These are phyloP conservation scores for Enteromius thamalakanensis DNA, from an alignment of 2,797 vertebrate genomes.

Conservation along the genomic window DNA sequence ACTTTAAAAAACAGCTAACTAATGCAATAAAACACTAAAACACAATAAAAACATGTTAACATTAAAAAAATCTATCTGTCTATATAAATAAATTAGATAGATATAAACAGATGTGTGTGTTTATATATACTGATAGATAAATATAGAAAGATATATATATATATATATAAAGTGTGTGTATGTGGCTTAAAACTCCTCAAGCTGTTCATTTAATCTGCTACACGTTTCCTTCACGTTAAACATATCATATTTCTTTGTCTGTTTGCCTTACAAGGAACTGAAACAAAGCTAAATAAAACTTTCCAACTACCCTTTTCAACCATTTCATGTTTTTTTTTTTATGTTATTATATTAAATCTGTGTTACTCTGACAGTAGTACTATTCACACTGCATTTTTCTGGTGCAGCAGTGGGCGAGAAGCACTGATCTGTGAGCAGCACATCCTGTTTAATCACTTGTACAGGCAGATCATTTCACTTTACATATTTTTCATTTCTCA, in stretches of 20 bases:
- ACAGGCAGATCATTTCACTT: background rate
- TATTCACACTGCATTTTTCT: background rate
- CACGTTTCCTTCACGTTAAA: background rate
- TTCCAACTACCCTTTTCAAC: background rate
- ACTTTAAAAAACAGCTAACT: too few relatives aligned
- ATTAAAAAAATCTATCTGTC: too few relatives aligned
- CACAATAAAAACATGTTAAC: too few relatives aligned
- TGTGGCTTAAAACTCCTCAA: background rate
- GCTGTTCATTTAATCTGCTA: background rate
- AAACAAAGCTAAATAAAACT: constrained; percentile 7
- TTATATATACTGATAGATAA: too few relatives aligned
- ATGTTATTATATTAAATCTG: background rate
- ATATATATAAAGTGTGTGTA: too few relatives aligned
- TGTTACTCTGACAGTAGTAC: too few relatives aligned
- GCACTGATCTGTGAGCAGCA: constrained; percentile 31
- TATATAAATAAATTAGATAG: too few relatives aligned
- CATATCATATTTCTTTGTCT: background rate
- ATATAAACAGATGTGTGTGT: too few relatives aligned
- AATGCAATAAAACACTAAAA: too few relatives aligned
- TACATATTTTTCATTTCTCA: constrained; percentile 13
- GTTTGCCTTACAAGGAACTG: background rate
- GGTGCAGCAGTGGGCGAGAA: background rate
- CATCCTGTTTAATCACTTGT: constrained; percentile 49
- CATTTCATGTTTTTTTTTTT: background rate
- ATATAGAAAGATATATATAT: too few relatives aligned